Evolutionary conservation across 1,140 invertebrate genomes (phyloP).

Genomic region (Anoplophora glabripennis): DNA sequence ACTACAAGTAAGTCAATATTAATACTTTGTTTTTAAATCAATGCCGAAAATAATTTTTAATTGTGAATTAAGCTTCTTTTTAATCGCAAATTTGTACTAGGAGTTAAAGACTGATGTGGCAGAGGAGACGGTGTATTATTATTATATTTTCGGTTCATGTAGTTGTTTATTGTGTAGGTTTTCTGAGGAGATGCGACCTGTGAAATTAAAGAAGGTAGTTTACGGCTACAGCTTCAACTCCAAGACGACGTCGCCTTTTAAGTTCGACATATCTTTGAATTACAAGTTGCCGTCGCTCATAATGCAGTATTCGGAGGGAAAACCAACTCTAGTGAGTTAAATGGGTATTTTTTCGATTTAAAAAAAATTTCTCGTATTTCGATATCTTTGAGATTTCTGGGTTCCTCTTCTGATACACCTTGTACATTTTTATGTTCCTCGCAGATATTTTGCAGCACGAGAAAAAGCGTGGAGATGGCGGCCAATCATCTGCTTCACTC

Average conservation of each 20-base stretch:
- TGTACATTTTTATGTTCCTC: too few species aligned
- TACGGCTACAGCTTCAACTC: constrained; percentile 61
- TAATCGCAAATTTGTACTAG: too few species aligned
- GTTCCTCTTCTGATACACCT: too few species aligned
- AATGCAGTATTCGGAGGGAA: constrained; percentile 65
- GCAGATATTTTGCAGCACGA: constrained; percentile 74
- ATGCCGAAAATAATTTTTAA: background rate
- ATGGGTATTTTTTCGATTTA: constrained; percentile 1
- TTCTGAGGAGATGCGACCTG: constrained; percentile 68
- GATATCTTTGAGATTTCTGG: too few species aligned
- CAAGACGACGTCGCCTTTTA: constrained; percentile 58
- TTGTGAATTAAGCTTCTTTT: too few species aligned
- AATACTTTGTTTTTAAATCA: constrained; percentile 9
- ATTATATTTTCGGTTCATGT: too few species aligned
- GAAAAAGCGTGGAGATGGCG: constrained; percentile 70
- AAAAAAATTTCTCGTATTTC: too few species aligned
- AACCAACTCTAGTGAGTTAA: constrained; percentile 67
- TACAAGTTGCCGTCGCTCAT: constrained; percentile 72
- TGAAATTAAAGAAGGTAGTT: constrained; percentile 69
- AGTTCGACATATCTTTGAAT: constrained; percentile 73
- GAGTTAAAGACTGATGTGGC: too few species aligned
- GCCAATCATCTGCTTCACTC: constrained; percentile 61
- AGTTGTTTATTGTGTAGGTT: constrained; percentile 55
- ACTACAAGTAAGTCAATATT: constrained; percentile 50
- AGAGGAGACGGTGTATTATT: too few species aligned